Base-by-base conservation (phyloP, 2,888 invertebrate species). In the Bembecia ichneumoniformis region DNA sequence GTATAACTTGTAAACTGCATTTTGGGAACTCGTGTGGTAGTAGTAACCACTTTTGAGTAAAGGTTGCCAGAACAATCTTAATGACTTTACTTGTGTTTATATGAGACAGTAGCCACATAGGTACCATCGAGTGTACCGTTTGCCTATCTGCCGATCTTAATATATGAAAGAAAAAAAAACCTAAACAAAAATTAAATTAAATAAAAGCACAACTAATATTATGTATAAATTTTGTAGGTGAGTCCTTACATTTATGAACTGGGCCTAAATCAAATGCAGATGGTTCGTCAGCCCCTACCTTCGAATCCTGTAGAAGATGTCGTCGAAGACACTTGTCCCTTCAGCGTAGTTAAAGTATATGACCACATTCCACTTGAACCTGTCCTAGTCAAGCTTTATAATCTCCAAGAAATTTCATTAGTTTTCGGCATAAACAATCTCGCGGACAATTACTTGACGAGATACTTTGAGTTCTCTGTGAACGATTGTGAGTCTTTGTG, bases 391-490 rank as follows among this genome's bases (percentile, higher is more conserved):
- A 80, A 72, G 55, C 71, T 92, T 3, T 82, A 83, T 14, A 77
- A 88, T 54, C 79, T 92, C 0, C 71, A 72, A 58, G 90, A 91
- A 64, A 77, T 82, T 58, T 72, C 86, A 16, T 53, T 82, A 36
- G 77, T 78, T 13, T 76, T 84, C 58, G 73, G 83, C 9, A 53
- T 80, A 54, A 89, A 88, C 52, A 78, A 88, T 52, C 68, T 89
- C 44, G 68, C 73, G 52, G 90, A 89, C 48, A 74, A 73, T 0
- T 91, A 91, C 61, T 69, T 82, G 46, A 86, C 89, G 64, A 77
- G 89, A 59, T 90, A 89, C 66, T 92, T 92, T 56, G 88, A 90
- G 64, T 87, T 92, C 53, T 89, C 91, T 0, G 61, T 88, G 14
- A 77, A 73, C 3, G 92, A 92, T 60, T 90, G 90, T 53, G 74